phyloP scores from a whole-genome alignment of 2,113 vertebrate species.

The Triplophysa dalaica region DNA sequence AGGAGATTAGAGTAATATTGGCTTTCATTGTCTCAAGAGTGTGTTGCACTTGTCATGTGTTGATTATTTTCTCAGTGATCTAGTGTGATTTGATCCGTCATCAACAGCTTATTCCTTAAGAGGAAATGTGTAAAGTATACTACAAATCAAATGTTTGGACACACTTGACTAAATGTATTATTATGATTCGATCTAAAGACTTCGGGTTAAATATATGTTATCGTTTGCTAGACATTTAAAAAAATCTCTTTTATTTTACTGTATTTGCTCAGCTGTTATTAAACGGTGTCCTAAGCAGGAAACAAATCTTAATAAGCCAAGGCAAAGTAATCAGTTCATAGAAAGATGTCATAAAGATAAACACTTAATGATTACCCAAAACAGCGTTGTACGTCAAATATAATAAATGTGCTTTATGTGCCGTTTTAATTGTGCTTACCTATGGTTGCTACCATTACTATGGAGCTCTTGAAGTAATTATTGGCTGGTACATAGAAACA shows the following conservation, averaged over 20 bases:
- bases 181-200: no score
- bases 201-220: no score
- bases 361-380: not conserved
- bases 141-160: no score
- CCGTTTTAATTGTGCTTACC: conserved; percentile 61
- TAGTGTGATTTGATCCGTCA: conserved; percentile 11
- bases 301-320: not conserved
- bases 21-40: conserved; percentile 1
- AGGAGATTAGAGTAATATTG: not conserved
- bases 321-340: not conserved
- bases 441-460: conserved; percentile 68
- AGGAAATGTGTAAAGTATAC: no score
- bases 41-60: conserved; percentile 4
- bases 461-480: conserved; percentile 73
- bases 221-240: no score
- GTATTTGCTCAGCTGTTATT: no score
- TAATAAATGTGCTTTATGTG: conserved; percentile 23
- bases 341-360: conserved; percentile 10
- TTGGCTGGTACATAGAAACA: conserved; percentile 76
- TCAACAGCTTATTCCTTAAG: not conserved
- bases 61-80: not conserved
- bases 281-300: not conserved
- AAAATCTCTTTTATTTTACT: no score
- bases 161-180: no score
- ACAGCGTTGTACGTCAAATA: not conserved